phyloP scores from a whole-genome alignment of 2,888 invertebrate genomes.

The Ctena decussata region DNA sequence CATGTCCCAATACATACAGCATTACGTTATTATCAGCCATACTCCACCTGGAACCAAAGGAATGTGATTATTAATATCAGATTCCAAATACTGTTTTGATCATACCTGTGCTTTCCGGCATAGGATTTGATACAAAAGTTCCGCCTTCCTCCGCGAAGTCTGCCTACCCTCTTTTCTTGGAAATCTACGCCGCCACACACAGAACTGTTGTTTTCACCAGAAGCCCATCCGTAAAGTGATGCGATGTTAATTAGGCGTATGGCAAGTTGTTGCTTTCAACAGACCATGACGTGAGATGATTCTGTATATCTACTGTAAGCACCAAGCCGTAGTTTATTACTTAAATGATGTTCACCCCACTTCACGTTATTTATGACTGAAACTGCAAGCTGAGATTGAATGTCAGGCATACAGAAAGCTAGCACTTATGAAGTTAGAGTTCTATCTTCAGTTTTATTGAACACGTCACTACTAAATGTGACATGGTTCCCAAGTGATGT shows the following conservation, averaged over 20 bases:
- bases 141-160: background rate
- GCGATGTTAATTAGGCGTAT: conserved; percentile 67
- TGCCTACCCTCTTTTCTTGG: background rate
- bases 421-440: no score
- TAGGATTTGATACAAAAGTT: background rate
- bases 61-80: conserved; percentile 1
- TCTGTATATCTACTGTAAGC: background rate
- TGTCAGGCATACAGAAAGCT: no score
- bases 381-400: no score
- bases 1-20: no score
- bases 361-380: no score
- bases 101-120: background rate
- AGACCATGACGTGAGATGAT: conserved; percentile 42
- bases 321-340: background rate
- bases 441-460: no score
- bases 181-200: background rate
- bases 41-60: background rate
- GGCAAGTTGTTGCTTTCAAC: conserved; percentile 53
- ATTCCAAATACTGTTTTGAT: background rate
- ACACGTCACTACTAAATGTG: no score
- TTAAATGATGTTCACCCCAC: no score
- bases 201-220: background rate
- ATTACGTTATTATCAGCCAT: background rate
- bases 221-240: conserved; percentile 29
- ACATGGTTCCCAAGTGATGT: no score